Evolutionary conservation across 2,113 vertebrate species (phyloP), one percentile per base, ranked within the genome.

Genomic region (Protobothrops flavoviridis): DNA sequence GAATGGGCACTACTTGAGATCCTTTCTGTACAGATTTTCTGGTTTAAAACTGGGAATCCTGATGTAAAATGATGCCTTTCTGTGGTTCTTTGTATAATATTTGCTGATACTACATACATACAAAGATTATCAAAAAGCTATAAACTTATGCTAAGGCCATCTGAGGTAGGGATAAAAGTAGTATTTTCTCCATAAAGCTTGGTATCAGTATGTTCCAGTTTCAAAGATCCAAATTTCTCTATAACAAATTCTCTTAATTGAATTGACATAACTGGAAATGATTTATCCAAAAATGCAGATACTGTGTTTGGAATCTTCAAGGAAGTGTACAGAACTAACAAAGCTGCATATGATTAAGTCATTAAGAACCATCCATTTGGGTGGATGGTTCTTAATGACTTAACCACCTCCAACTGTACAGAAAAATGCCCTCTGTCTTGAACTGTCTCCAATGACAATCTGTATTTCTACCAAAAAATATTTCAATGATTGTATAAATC

Each of bases 31-130:
- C 61, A 94, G 92, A 94, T 13, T 89, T 92, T 20, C 64, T 1
- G 91, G 91, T 91, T 93, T 26, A 91, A 90, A 94, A 94, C 86
- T 17, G 17, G 17, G 24, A 89, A 91, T 48, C 56, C 50, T 53
- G 15, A 69, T 74, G 91, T 88, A 81, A 48, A 15, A 11, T 52
- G 3, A 91, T 12, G 1, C 7, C 3, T 52, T 93, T 87, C 90
- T 52, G 29, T 21, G 0, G 69, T 55, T 91, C 88, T 5, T 0
- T 56, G n/a, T 20, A 39, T 39, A 39, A 74, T 39, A 33, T 74
- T 74, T 74, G n/a, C 69, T 39, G 69, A 74, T 15, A 7, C n/a
- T 74, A 74, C 5, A 74, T 33, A 20, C 8, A 39, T 74, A 39
- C 5, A 39, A 74, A n/a, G 29, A 39, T 74, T 74, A 74, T 39